These are phyloP conservation scores for Ammodytes dubius DNA, from an alignment of 2,113 vertebrate species.

Conservation along the genomic window DNA sequence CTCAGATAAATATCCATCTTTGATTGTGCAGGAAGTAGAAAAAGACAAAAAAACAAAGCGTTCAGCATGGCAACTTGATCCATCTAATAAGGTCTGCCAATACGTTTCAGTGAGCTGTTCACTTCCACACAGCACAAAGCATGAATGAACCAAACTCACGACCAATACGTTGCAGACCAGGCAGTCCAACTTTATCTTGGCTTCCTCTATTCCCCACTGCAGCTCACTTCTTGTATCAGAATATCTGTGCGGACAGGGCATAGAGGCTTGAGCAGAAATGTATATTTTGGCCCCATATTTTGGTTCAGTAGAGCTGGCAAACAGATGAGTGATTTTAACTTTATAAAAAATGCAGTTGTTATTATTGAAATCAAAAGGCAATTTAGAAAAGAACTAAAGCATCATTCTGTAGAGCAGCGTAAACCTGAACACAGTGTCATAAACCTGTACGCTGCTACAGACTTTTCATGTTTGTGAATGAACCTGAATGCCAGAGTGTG, in stretches of 20 bases:
- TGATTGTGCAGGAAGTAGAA: background rate
- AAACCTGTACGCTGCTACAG: background rate
- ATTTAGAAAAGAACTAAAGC: background rate
- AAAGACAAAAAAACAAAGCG: background rate
- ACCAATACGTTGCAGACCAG: background rate
- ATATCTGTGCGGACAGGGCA: background rate
- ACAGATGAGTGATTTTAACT: background rate
- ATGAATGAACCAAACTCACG: constrained; percentile 20
- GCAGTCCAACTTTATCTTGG: background rate
- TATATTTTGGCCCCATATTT: background rate
- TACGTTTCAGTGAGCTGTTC: constrained; percentile 1
- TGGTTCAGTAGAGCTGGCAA: background rate
- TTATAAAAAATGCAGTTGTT: background rate
- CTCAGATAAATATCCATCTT: background rate
- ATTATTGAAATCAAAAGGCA: constrained; percentile 1
- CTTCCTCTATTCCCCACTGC: accelerated
- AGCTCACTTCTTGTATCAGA: background rate
- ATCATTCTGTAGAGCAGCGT: background rate
- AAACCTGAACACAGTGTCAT: background rate
- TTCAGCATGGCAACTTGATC: background rate
- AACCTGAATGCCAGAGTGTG: constrained; percentile 39
- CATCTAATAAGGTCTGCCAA: constrained; percentile 18
- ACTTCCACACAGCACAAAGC: constrained; percentile 4
- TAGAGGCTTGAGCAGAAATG: background rate
- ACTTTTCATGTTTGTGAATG: constrained; percentile 57